These are phyloP conservation scores for Ascidia mentula DNA, from an alignment of 23 tunicate species.

Conservation along the genomic window DNA sequence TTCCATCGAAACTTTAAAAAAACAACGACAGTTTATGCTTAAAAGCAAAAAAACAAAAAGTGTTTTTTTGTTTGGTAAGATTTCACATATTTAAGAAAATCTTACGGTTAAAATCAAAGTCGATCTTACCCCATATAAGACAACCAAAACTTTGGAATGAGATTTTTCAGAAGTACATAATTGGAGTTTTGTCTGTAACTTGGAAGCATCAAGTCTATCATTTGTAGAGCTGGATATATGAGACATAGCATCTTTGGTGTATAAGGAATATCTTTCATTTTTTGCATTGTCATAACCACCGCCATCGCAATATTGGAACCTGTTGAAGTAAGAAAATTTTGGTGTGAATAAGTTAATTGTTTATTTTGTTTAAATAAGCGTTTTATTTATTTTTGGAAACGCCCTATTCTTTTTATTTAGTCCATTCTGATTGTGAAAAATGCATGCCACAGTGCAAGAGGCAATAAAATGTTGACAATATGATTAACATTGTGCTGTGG, in stretches of 20 bases:
- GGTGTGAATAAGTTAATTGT: neutral
- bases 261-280: slow-evolving; percentile 18
- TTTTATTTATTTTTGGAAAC: too few relatives aligned
- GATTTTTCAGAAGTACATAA: slow-evolving; percentile 1
- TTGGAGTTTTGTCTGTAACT: slow-evolving; percentile 56
- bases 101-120: neutral
- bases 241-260: slow-evolving; percentile 47
- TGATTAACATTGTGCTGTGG: neutral
- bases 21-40: neutral
- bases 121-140: slow-evolving; percentile 57
- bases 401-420: neutral
- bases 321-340: neutral
- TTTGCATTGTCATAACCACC: slow-evolving; percentile 25
- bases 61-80: neutral
- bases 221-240: slow-evolving; percentile 66
- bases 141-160: slow-evolving; percentile 36
- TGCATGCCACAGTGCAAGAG: neutral
- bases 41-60: neutral
- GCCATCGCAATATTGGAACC: slow-evolving; percentile 76
- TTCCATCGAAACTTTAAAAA: neutral
- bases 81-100: neutral
- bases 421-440: neutral
- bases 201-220: slow-evolving; percentile 36
- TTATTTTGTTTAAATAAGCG: neutral
- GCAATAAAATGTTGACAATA: neutral